Percentiles rank a stretch among this genome's conserved stretches.
phyloP scores from a whole-genome alignment of 2,113 vertebrate species.

The Malurus melanocephalus region DNA sequence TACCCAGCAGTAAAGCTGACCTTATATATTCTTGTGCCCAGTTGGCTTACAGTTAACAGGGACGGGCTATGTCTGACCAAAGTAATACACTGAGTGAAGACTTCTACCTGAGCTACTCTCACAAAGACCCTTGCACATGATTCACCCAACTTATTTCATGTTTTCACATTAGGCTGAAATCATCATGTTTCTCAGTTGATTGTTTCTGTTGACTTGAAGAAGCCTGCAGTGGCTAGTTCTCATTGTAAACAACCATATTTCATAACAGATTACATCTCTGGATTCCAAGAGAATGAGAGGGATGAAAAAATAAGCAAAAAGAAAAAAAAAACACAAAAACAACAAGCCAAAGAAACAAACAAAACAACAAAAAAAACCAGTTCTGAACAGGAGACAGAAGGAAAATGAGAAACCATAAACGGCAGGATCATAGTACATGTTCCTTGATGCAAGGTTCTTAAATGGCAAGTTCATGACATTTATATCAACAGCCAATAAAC shows the following conservation, averaged over 20 bases:
- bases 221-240: neutral
- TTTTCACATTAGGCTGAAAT: neutral
- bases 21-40: neutral
- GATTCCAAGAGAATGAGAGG: neutral
- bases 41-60: neutral
- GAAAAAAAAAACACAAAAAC: neutral
- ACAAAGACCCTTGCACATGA: neutral
- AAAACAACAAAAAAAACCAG: too few species aligned
- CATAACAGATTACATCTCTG: neutral
- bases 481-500: neutral
- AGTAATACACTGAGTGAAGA: neutral
- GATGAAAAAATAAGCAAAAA: fast-evolving
- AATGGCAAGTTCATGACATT: neutral
- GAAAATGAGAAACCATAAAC: neutral
- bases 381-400: neutral
- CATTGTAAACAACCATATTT: neutral
- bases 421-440: neutral
- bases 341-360: too few species aligned
- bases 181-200: neutral
- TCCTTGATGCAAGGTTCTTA: neutral
- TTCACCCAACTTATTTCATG: neutral
- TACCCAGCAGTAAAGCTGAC: neutral
- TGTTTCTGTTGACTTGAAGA: neutral
- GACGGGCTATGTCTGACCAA: neutral
- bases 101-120: neutral